Evolutionary conservation across 2,113 vertebrate species (phyloP).

Genomic region (Syngnathus scovelli): DNA sequence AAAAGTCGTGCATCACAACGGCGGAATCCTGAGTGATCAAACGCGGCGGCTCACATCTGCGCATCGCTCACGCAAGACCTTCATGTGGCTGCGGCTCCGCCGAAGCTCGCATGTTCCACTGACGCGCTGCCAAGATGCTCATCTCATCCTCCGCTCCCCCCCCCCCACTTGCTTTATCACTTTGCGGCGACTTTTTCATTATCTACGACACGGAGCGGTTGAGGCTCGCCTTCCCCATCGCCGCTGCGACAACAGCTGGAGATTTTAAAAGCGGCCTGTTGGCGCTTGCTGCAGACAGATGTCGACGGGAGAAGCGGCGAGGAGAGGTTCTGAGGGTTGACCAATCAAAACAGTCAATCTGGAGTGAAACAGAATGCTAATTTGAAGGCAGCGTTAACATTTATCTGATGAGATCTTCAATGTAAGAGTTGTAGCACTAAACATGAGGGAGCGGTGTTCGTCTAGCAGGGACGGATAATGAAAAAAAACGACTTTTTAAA

Average conservation of each 20-base stretch:
- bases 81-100: constrained; percentile 27
- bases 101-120: not conserved
- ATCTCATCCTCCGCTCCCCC: not conserved
- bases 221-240: constrained; percentile 21
- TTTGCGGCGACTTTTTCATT: constrained; percentile 19
- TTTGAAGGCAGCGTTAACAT: not conserved
- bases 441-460: not conserved
- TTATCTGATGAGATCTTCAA: not conserved
- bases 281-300: not conserved
- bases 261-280: constrained; percentile 5
- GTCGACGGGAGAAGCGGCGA: not conserved
- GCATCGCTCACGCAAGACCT: constrained; percentile 47
- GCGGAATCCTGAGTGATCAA: constrained; percentile 61
- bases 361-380: not conserved
- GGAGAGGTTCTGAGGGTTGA: not conserved
- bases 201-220: constrained; percentile 39
- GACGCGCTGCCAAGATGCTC: constrained; percentile 2
- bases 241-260: constrained; percentile 23
- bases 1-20: constrained; percentile 57
- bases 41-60: constrained; percentile 29
- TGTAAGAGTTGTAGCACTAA: not conserved
- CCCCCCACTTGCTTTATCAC: not conserved
- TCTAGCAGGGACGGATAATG: no score
- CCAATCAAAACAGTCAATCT: not conserved
- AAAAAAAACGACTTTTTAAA: not conserved